A percentile compares a stretch with the other conserved stretches of the same genome.
Conservation (phyloP, 1,140 invertebrate genomes). For the Penaeus chinensis region DNA sequence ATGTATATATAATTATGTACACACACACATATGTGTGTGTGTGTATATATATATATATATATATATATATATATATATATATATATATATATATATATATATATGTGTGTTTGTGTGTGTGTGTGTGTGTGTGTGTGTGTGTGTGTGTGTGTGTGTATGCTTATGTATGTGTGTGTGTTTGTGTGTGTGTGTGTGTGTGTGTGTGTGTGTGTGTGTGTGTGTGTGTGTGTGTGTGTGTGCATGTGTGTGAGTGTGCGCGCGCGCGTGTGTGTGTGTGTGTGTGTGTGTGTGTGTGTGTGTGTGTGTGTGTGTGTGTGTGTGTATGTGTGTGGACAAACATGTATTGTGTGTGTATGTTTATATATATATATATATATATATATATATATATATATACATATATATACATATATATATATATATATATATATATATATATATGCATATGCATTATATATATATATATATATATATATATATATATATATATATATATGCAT, state of each 20-base stretch:
- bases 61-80: conserved; percentile 12
- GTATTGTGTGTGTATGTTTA: conserved; percentile 6
- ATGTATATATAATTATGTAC: no score
- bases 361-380: conserved; percentile 12
- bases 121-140: no score
- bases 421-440: conserved; percentile 12
- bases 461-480: conserved; percentile 12
- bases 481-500: no score
- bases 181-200: no score
- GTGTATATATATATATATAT: conserved; percentile 11
- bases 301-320: conserved; percentile 9
- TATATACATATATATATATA: conserved; percentile 12
- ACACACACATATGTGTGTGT: conserved; percentile 9
- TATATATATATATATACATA: conserved; percentile 12
- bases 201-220: conserved; percentile 9
- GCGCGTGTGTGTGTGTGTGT: not conserved
- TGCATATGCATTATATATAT: not conserved
- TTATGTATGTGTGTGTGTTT: no score
- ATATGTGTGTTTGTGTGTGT: no score
- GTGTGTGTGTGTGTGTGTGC: conserved; percentile 9
- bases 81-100: no score
- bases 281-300: conserved; percentile 9
- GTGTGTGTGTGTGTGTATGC: no score
- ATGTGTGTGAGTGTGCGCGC: conserved; percentile 3
- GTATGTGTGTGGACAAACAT: conserved; percentile 1